Percentiles rank a stretch among this genome's conserved stretches.
Conservation (phyloP, 2,888 invertebrate species). For the Silvanus unidentatus region DNA sequence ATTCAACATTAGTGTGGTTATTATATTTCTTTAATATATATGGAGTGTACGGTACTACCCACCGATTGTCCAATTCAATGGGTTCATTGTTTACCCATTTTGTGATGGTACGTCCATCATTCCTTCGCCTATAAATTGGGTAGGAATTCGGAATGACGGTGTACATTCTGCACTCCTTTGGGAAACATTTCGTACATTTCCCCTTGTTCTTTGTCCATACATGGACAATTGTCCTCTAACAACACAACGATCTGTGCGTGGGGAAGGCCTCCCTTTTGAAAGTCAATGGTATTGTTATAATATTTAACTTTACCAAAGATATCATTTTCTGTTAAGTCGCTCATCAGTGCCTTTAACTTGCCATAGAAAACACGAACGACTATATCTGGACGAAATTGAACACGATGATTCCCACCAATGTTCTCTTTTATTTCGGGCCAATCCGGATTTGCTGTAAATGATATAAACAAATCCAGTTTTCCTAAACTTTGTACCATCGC, state of each 20-base stretch:
- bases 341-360: constrained; percentile 9
- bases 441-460: constrained; percentile 9
- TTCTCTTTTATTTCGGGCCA: constrained; percentile 9
- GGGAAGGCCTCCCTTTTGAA: constrained; percentile 11
- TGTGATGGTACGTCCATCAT: no score
- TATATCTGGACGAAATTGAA: constrained; percentile 10
- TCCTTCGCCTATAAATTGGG: no score
- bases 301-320: constrained; percentile 7
- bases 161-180: no score
- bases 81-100: no score
- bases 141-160: no score
- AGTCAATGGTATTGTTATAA: constrained; percentile 9
- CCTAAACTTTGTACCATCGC: neutral
- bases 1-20: no score
- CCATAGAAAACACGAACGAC: constrained; percentile 8
- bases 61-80: no score
- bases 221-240: no score
- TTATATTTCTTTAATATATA: no score
- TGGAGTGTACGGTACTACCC: no score
- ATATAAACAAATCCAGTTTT: constrained; percentile 10
- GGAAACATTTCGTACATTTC: no score
- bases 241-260: constrained; percentile 11
- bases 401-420: neutral
- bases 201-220: no score
- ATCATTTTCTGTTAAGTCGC: constrained; percentile 1